Base-by-base conservation (phyloP, 2,797 vertebrate genomes). In the Onychomys torridus region DNA sequence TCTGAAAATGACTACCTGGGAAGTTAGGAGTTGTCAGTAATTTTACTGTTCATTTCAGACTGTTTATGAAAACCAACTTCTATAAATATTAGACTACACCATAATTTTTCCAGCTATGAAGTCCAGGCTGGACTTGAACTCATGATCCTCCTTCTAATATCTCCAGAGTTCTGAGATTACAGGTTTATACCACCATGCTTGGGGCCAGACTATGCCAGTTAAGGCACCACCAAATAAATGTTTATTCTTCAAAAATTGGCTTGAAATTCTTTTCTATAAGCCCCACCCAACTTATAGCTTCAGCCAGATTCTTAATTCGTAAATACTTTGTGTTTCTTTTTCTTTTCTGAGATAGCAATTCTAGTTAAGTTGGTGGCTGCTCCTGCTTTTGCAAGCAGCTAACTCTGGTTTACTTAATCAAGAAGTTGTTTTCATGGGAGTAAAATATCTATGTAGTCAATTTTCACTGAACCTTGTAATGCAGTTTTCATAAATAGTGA, bases 1-100 rank as follows among this genome's bases (percentile, higher is more conserved):
- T 95, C n/a, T 57, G 52, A 84, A 90, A 91, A 65, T 90, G 92
- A 40, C 91, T 67, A 21, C n/a, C 46, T n/a, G 65, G 43, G 61
- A 90, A 67, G 46, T 49, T 69, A 32, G n/a, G 83, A 85, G 11
- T 65, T 91, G 73, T 57, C 57, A 92, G 67, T 78, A 95, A 40
- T 19, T 59, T 94, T 96, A 69, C 46, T 75, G 2, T 81, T 93
- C 21, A 57, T 86, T 82, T 90, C 77, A 95, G 55, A 94, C 96
- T 55, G 12, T 86, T 91, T 23, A 40, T 37, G 49, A 94, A 94
- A 76, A 46, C 90, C 23, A 40, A 84, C 79, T 90, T 81, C 93
- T 87, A 71, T 40, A 57, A 77, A 52, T 86, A 65, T 46, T 91
- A 91, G 17, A 87, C 9, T 32, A 32, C 5, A 46, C 34, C 34